phyloP scores from a whole-genome alignment of 2,797 vertebrate species.

The Sebastes minor region DNA sequence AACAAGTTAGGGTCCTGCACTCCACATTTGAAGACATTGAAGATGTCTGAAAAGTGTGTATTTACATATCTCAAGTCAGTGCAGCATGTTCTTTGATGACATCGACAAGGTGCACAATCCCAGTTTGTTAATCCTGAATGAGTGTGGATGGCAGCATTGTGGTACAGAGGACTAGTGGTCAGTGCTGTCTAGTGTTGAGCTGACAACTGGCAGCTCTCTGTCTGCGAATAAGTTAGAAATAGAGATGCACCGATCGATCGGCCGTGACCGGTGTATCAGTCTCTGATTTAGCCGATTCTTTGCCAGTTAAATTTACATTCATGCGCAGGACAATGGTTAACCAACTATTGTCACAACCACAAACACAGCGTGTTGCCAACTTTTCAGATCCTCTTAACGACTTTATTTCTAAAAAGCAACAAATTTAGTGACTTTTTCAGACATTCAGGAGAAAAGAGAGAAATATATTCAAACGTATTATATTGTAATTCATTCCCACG shows the following conservation, averaged over 20 bases:
- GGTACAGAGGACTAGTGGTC: slow-evolving; percentile 7
- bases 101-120: slow-evolving; percentile 58
- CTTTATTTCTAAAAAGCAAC: background rate
- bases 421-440: background rate
- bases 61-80: slow-evolving; percentile 13
- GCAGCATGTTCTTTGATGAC: slow-evolving; percentile 42
- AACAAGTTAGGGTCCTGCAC: background rate
- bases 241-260: background rate
- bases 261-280: background rate
- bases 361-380: background rate
- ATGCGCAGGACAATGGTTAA: background rate
- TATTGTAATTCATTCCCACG: background rate
- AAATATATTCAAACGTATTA: background rate
- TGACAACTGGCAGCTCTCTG: background rate
- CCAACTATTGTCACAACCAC: background rate
- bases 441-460: background rate
- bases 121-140: slow-evolving; percentile 80
- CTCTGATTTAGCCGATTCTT: background rate
- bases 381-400: background rate
- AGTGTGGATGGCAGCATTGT: slow-evolving; percentile 59
- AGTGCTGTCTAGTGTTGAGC: slow-evolving; percentile 34
- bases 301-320: background rate
- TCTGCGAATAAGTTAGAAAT: background rate
- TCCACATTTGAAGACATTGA: background rate
- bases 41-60: slow-evolving; percentile 21